A percentile compares a stretch with the other conserved stretches of the same genome.
phyloP scores from a whole-genome alignment of 2,113 vertebrate genomes.

The Ictalurus punctatus region DNA sequence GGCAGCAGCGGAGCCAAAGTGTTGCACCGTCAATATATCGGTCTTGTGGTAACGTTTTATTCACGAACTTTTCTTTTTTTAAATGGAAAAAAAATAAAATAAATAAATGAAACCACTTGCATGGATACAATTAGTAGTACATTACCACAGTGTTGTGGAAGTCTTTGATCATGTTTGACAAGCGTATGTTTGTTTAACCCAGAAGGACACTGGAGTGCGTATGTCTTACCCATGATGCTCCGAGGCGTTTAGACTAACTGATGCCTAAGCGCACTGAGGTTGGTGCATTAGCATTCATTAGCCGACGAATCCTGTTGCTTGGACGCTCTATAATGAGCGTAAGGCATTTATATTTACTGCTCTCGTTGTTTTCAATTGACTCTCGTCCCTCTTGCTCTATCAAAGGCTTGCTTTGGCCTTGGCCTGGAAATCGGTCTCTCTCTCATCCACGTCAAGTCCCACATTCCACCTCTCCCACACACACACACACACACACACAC shows the following conservation, averaged over 20 bases:
- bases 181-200: too few species aligned
- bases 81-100: background rate
- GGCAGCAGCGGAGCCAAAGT: background rate
- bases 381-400: slow-evolving; percentile 38
- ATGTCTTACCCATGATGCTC: background rate
- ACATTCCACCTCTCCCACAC: slow-evolving; percentile 41
- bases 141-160: background rate
- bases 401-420: slow-evolving; percentile 51
- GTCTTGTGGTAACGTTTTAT: background rate
- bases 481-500: slow-evolving; percentile 48
- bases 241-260: slow-evolving; percentile 2
- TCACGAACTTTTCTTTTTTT: background rate
- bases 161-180: background rate
- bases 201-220: background rate
- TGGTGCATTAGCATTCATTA: slow-evolving; percentile 23
- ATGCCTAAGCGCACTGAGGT: too few species aligned
- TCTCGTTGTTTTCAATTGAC: slow-evolving; percentile 50
- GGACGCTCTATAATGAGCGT: slow-evolving; percentile 14
- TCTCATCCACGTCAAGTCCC: slow-evolving; percentile 52
- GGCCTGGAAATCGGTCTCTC: slow-evolving; percentile 52
- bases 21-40: background rate
- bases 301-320: background rate
- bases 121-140: background rate
- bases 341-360: slow-evolving; percentile 57
- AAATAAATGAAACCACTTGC: background rate